phyloP scores from a whole-genome alignment of 1,140 invertebrate genomes.

The Dreissena rostriformis region DNA sequence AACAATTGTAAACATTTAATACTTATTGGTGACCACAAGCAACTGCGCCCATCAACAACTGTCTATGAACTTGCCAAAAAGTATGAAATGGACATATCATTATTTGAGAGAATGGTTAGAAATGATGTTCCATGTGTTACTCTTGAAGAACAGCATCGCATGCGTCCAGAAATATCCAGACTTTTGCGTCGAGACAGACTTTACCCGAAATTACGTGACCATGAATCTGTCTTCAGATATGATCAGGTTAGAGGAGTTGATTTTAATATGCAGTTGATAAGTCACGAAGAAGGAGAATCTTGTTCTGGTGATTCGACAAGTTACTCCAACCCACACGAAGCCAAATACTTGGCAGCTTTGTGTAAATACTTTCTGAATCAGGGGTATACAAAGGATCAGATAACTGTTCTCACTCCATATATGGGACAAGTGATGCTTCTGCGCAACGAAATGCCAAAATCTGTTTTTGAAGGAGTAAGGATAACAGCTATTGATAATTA shows the following conservation, averaged over 20 bases:
- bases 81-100: constrained; percentile 80
- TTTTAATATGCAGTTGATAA: constrained; percentile 79
- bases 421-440: constrained; percentile 77
- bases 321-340: constrained; percentile 78
- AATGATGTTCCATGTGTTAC: constrained; percentile 76
- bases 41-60: constrained; percentile 81
- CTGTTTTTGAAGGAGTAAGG: constrained; percentile 67
- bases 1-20: constrained; percentile 90
- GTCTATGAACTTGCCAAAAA: constrained; percentile 78
- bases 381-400: constrained; percentile 74
- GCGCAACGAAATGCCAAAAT: constrained; percentile 73
- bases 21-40: constrained; percentile 89
- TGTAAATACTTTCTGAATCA: constrained; percentile 79
- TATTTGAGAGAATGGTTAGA: constrained; percentile 81
- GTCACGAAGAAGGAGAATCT: constrained; percentile 75
- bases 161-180: constrained; percentile 78
- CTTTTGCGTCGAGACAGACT: constrained; percentile 78
- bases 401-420: constrained; percentile 81
- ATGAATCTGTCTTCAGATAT: constrained; percentile 69
- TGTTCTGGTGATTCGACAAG: constrained; percentile 75
- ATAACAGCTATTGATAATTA: constrained; percentile 89
- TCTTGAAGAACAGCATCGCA: constrained; percentile 71
- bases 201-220: constrained; percentile 78
- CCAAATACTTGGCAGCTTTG: constrained; percentile 72
- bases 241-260: constrained; percentile 77